Evolutionary conservation across 2,797 vertebrate species (phyloP), one percentile per base, ranked within the genome.

Genomic region (Selene dorsalis): DNA sequence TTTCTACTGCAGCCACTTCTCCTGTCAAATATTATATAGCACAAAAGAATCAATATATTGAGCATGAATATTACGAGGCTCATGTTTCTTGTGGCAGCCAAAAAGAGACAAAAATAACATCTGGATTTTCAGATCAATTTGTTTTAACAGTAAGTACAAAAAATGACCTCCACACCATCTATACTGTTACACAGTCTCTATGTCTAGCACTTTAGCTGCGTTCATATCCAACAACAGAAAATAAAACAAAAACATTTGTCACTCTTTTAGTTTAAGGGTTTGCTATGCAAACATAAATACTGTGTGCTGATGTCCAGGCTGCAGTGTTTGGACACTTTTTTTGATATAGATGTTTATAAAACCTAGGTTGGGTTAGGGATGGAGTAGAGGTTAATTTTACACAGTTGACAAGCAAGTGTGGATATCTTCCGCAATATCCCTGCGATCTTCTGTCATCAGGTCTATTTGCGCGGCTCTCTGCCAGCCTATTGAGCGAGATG

Each of bases 401-500:
- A 41, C 28, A 45, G 20, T 85, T 28, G 47, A 69, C 24, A 71
- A 43, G 59, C 8, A 45, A 73, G 55, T 48, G 48, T 58, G 65
- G 69, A 75, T 47, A 69, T 55, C 45, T 82, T 84, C 41, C 14
- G n/a, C 62, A 82, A 66, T 70, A 75, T 75, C 65, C n/a, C 60
- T 8, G 17, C 22, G 45, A 75, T 87, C 65, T 62, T 77, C 50
- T 72, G 61, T 72, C 79, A 75, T 83, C 66, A 26, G 53, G 61
- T 83, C 82, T 84, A 52, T 64, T 70, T 75, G 80, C 50, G 84
- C 90, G 87, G 81, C 82, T 88, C 73, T 65, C 70, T 76, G 81
- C 85, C 88, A 85, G 38, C 68, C 72, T 82, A 88, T 80, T 73
- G 85, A 94, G 73, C 55, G 43, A 26, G 41, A 74, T 88, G n/a